Evolutionary conservation across 1,140 invertebrate species (phyloP), one percentile per base, ranked within the genome.

Genomic region (Antheraea mylitta): DNA sequence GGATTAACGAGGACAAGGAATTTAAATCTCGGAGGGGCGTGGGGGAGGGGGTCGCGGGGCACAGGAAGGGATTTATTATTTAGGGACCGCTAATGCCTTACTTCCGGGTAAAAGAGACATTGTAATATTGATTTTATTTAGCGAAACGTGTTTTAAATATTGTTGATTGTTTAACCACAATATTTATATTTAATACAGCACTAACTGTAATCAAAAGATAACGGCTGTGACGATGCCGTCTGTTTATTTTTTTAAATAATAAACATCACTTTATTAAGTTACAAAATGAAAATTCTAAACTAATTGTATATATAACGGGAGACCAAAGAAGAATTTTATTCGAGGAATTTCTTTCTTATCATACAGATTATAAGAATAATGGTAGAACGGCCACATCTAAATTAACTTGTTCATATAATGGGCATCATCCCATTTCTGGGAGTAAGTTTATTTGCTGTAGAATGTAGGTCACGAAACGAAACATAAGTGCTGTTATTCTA

Each of bases 371-470:
- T 13, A 53, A 53, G 45, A 53, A 53, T 53, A 53, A 53, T n/a
- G 45, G 11, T 16, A 53, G 45, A 53, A 53, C 45, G 45, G 45
- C 16, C 45, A 53, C 45, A 53, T 53, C 45, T 53, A 53, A 53
- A 53, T 53, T 53, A 53, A 53, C 45, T 53, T 53, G 45, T 53
- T 53, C 45, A 53, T 53, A 53, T 53, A 53, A 53, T 53, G 45
- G n/a, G 45, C 45, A 53, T 53, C 45, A 53, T 53, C 45, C 45
- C 45, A 53, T 53, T 53, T 53, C 45, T 53, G 45, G 45, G 16
- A 53, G 45, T 53, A 53, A 53, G 45, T 53, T 53, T 53, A 53
- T 53, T 53, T 53, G 45, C 45, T 53, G 45, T n/a, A 16, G 45
- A 53, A 53, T 53, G 11, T 53, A 53, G 45, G 45, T 53, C 45